Conservation (phyloP, 2,113 vertebrate genomes). For the Tachysurus fulvidraco region DNA sequence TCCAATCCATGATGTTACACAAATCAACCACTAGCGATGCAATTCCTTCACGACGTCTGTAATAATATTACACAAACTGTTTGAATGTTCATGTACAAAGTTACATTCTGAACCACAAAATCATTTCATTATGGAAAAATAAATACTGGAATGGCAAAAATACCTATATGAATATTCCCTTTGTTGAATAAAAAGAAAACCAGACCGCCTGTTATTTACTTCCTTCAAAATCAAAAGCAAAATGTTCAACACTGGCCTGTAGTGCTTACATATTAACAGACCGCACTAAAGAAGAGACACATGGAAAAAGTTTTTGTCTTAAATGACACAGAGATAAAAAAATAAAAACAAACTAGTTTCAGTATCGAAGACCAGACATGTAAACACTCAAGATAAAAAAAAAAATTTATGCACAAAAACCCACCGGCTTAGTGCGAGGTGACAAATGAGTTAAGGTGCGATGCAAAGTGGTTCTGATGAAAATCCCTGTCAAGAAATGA, state of each 20-base stretch:
- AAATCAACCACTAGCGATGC: constrained; percentile 19
- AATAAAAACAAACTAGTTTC: constrained; percentile 75
- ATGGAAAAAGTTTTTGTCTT: constrained; percentile 68
- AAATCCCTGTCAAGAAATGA: constrained; percentile 56
- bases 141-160: constrained; percentile 96
- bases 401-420: constrained; percentile 46
- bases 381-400: constrained; percentile 61
- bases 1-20: constrained; percentile 40
- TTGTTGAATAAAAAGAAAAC: constrained; percentile 55
- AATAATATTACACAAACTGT: constrained; percentile 68
- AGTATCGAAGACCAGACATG: constrained; percentile 53
- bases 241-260: constrained; percentile 73
- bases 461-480: constrained; percentile 25
- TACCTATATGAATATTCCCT: constrained; percentile 71
- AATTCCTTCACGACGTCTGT: constrained; percentile 29
- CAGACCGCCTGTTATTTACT: constrained; percentile 23
- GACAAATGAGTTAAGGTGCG: constrained; percentile 50
- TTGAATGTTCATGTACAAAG: constrained; percentile 91
- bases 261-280: constrained; percentile 72
- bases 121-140: constrained; percentile 90
- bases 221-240: constrained; percentile 68
- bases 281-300: constrained; percentile 73
- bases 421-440: constrained; percentile 47
- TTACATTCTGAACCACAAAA: constrained; percentile 96
- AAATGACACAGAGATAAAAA: constrained; percentile 71